A percentile compares a stretch with the other conserved stretches of the same genome.
Conservation (phyloP, 2,113 vertebrate species). For the Etheostoma cragini region DNA sequence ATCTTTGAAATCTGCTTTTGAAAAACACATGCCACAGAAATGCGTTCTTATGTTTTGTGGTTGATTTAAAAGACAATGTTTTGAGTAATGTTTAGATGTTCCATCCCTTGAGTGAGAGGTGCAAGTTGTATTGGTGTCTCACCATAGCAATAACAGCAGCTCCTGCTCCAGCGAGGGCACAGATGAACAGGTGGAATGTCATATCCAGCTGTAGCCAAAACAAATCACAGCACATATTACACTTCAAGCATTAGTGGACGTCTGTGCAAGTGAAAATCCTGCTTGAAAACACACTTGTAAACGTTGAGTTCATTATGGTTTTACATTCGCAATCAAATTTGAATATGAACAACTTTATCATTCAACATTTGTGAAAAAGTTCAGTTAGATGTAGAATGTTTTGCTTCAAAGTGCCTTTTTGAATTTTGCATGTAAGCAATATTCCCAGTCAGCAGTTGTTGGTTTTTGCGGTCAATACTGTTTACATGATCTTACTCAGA, state of each 20-base stretch:
- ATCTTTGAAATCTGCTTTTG: not conserved
- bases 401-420: not conserved
- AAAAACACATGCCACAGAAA: not conserved
- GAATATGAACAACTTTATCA: not conserved
- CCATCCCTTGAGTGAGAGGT: not conserved
- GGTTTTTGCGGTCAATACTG: no score
- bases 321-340: not conserved
- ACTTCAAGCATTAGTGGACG: not conserved
- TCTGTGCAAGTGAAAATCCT: not conserved
- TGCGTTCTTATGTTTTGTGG: not conserved
- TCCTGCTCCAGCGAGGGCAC: constrained; percentile 96
- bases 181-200: constrained; percentile 99
- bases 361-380: not conserved
- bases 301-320: not conserved
- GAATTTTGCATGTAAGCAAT: not conserved
- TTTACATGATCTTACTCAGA: not conserved
- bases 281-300: not conserved
- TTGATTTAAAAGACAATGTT: not conserved
- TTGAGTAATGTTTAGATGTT: not conserved
- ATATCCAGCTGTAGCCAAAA: constrained; percentile 90
- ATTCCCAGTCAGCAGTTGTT: not conserved
- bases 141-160: constrained; percentile 99
- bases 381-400: not conserved
- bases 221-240: constrained; percentile 36
- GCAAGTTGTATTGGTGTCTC: constrained; percentile 64